Evolutionary conservation across 2,888 invertebrate species (phyloP).

Genomic region (Diarsia rubi): DNA sequence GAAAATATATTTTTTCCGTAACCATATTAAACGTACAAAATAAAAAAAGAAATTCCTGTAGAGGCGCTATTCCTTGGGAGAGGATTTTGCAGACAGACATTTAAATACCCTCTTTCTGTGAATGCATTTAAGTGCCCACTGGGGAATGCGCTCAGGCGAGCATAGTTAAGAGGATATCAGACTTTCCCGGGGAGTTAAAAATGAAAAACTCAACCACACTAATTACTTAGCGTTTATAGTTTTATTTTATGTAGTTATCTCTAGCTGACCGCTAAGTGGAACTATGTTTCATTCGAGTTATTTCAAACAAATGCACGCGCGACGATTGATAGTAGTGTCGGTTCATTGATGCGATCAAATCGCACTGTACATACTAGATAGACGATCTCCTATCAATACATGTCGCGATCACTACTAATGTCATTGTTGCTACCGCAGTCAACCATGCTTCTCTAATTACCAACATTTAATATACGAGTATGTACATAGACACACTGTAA

Average conservation of each 20-base stretch:
- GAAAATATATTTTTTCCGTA: conserved; percentile 9
- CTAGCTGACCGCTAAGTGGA: not conserved
- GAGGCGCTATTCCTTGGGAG: conserved; percentile 50
- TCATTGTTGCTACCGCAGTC: conserved; percentile 23
- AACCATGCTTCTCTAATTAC: conserved; percentile 36
- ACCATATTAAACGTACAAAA: conserved; percentile 21
- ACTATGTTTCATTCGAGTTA: not conserved
- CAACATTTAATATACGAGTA: conserved; percentile 2
- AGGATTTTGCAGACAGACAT: conserved; percentile 66
- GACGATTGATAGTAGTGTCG: conserved; percentile 31
- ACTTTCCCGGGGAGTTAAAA: conserved; percentile 60
- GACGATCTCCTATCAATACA: conserved; percentile 13
- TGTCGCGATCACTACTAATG: conserved; percentile 2
- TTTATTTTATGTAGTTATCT: conserved; percentile 17
- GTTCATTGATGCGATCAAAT: conserved; percentile 41
- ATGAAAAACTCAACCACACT: conserved; percentile 63
- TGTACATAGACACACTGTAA: conserved; percentile 15
- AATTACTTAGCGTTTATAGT: conserved; percentile 62
- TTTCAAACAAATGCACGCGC: conserved; percentile 1
- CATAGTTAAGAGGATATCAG: conserved; percentile 67
- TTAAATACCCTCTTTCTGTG: conserved; percentile 71
- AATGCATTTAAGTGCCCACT: conserved; percentile 73
- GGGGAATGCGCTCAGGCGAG: conserved; percentile 63
- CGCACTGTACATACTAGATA: conserved; percentile 13
- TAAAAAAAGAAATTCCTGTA: conserved; percentile 32